Base-by-base conservation (phyloP, 2,113 vertebrate species). In the Triplophysa dalaica region DNA sequence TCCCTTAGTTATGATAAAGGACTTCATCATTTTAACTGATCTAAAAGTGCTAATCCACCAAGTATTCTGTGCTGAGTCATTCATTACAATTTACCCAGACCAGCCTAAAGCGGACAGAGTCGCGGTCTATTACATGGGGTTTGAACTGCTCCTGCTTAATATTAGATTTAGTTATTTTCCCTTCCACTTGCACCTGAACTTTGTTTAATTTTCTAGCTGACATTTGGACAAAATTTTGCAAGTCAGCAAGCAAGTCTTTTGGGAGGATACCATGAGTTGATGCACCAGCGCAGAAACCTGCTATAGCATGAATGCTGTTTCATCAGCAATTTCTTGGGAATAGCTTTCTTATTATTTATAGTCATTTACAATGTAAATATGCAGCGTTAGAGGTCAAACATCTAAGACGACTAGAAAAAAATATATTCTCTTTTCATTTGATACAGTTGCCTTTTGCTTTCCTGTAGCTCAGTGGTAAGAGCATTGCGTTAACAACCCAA, bases 11-110 rank as follows among this genome's bases (percentile, higher is more conserved):
- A 38, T 41, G 72, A 2, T 65, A 4, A 61, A 24, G n/a, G 22
- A 2, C 9, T 63, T 12, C 26, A 69, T 70, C 16, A 58, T 70
- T 76, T 82, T 79, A 66, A 70, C 22, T 24, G n/a, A 12, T 45
- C 16, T 73, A 54, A 29, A 64, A 65, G 38, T 22, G 50, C 52
- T 29, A 29, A 64, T 63, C 54, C 26, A 17, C 64, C 58, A 29
- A 21, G 33, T 19, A 19, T 45, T 33, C 43, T 45, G 17, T 78
- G 38, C 62, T 1, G 60, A 56, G 0, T 54, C 41, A 69, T 74
- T 22, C 26, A 21, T 29, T 58, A 26, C 45, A 17, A 22, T 14
- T 50, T 29, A 13, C 48, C 19, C 5, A 10, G 61, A 56, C n/a
- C 56, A 77, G 26, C 29, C 38, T 75, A 63, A 62, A 45, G 45